phyloP scores from a whole-genome alignment of 2,888 invertebrate species.

The Helicoverpa assulta region DNA sequence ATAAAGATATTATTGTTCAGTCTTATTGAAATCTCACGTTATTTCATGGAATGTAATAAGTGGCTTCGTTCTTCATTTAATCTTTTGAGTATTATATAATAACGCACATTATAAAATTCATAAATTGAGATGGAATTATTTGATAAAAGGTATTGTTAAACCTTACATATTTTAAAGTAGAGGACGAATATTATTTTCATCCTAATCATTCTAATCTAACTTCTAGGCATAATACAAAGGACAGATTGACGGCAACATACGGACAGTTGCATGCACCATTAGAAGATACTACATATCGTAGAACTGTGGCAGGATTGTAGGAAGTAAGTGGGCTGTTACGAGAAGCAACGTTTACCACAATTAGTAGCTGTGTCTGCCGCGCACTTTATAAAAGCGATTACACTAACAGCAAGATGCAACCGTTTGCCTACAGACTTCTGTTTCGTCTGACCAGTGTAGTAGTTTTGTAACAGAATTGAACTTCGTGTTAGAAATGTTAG shows the following conservation, averaged over 20 bases:
- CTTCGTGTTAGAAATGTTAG: slow-evolving; percentile 7
- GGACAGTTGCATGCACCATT: slow-evolving; percentile 2
- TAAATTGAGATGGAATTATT: too few relatives aligned
- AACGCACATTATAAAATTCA: too few relatives aligned
- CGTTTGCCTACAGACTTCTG: slow-evolving; percentile 20
- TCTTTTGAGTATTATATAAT: neutral
- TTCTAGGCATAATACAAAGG: neutral
- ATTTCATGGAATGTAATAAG: neutral
- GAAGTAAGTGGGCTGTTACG: slow-evolving; percentile 44
- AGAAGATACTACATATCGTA: slow-evolving; percentile 14
- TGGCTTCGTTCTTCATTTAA: neutral
- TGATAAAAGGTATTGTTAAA: too few relatives aligned
- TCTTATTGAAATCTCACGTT: neutral
- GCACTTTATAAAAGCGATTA: slow-evolving; percentile 50
- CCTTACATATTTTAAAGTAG: too few relatives aligned
- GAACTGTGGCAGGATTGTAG: slow-evolving; percentile 35
- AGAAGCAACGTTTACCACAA: slow-evolving; percentile 53
- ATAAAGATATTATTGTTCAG: neutral
- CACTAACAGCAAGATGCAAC: slow-evolving; percentile 46
- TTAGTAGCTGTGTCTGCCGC: slow-evolving; percentile 47
- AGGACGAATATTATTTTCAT: too few relatives aligned
- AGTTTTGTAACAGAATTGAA: slow-evolving; percentile 8
- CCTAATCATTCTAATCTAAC: neutral
- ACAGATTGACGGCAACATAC: neutral
- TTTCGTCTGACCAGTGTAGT: slow-evolving; percentile 9